These are phyloP conservation scores for Apantesis nais DNA, from an alignment of 2,888 invertebrate genomes.

Conservation along the genomic window DNA sequence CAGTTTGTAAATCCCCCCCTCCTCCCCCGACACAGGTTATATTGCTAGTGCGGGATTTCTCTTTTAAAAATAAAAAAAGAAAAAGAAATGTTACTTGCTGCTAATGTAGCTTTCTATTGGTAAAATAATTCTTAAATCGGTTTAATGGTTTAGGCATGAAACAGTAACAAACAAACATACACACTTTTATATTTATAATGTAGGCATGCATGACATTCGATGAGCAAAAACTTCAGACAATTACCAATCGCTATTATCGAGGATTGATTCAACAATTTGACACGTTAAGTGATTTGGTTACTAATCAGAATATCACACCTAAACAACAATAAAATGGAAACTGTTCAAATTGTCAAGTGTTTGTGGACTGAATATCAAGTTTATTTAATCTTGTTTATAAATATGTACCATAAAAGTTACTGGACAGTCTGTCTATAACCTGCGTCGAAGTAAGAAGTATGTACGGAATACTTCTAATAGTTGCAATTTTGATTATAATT, in stretches of 20 bases:
- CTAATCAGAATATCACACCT: background rate
- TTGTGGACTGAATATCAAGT: background rate
- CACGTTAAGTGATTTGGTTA: background rate
- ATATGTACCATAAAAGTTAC: background rate
- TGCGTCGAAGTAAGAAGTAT: slow-evolving; percentile 24
- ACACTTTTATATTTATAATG: too few species aligned
- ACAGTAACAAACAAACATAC: too few species aligned
- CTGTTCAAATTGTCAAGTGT: background rate
- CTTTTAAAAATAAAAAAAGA: too few species aligned
- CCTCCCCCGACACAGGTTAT: too few species aligned
- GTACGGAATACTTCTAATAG: slow-evolving; percentile 29
- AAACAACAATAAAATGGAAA: background rate
- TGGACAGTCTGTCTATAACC: slow-evolving; percentile 19
- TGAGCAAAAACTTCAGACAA: background rate
- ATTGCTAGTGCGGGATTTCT: too few species aligned
- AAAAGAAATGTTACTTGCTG: too few species aligned
- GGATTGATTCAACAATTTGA: slow-evolving; percentile 4
- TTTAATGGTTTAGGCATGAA: too few species aligned
- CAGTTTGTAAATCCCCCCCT: too few species aligned
- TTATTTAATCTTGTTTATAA: slow-evolving; percentile 15
- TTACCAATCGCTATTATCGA: background rate
- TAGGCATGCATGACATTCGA: background rate
- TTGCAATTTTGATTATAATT: slow-evolving; percentile 23
- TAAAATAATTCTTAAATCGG: too few species aligned
- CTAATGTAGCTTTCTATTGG: too few species aligned